Evolutionary conservation across 2,797 vertebrate genomes (phyloP), one percentile per base, ranked within the genome.

Genomic region (Crocidura indochinensis): DNA sequence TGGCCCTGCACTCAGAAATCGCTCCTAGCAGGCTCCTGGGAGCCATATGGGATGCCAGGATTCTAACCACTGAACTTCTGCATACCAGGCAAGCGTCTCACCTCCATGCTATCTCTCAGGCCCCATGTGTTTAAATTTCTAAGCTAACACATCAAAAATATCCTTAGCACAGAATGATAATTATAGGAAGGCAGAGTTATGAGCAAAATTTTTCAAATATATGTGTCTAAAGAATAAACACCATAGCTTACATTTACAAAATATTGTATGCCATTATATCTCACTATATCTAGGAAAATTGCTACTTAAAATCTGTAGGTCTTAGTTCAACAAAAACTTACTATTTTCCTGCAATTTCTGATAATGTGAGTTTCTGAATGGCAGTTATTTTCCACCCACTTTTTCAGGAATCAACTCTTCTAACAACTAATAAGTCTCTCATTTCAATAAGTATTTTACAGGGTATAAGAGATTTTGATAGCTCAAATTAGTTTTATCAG

Each of bases 391-490:
- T 78, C 38, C 15, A n/a, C 49, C 8, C 62, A 31, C 9, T 4
- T 82, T 72, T 91, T 20, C 20, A 88, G 2, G 27, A 83, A 78
- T 49, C 15, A 9, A 4, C 15, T 83, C 24, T 64, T 76, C 44
- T 65, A 73, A 65, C 8, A 82, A 56, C 1, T 74, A 72, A 7
- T 56, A 44, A 72, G 79, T 10, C 5, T 51, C 2, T 6, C 7
- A 46, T 8, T 12, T 79, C 24, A 84, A 22, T 10, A 82, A 46
- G 6, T 75, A 6, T 68, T 22, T 84, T 38, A 56, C 6, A 79
- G 17, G 2, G 15, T 27, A 60, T 85, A 2, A 71, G 44, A 82
- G 4, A 79, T 62, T 82, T 77, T 78, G 27, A 94, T 77, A 90
- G 51, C 56, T 78, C 51, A 71, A 62, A 75, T 20, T 20, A 86